These are phyloP conservation scores for Apostichopus japonicus DNA, from an alignment of 35 echinoderm and acorn worm genomes.

Conservation along the genomic window DNA sequence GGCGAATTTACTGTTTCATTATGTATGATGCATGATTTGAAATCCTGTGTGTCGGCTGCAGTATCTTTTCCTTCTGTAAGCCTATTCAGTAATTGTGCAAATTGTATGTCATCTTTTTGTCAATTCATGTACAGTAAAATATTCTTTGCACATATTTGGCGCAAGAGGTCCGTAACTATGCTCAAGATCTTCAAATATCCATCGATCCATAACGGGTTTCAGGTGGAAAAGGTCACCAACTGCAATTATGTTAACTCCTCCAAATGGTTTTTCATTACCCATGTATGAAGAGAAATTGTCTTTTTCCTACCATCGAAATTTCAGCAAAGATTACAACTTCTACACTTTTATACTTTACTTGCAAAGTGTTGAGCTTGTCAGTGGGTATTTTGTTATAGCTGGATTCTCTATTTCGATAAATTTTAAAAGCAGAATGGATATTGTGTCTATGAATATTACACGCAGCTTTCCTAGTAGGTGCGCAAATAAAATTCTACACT, in stretches of 20 bases:
- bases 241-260: conserved; percentile 18
- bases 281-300: too few species aligned
- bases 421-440: conserved; percentile 48
- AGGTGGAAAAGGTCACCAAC: conserved; percentile 34
- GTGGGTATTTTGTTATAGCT: conserved; percentile 18
- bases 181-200: conserved; percentile 13
- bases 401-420: conserved; percentile 33
- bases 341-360: conserved; percentile 45
- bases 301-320: too few species aligned
- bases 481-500: conserved; percentile 36
- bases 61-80: too few species aligned
- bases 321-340: conserved; percentile 46
- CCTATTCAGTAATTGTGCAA: too few species aligned
- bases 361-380: conserved; percentile 36
- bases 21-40: too few species aligned
- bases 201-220: conserved; percentile 48
- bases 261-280: conserved; percentile 36
- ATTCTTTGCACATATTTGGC: conserved; percentile 8
- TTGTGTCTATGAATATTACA: conserved; percentile 30
- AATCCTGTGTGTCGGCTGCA: too few species aligned
- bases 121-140: too few species aligned
- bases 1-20: background rate
- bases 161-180: conserved; percentile 7
- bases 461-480: conserved; percentile 59
- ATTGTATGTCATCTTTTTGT: background rate